Evolutionary conservation across 2,797 vertebrate species (phyloP).

Genomic region (Neosilurus mollespiculum): DNA sequence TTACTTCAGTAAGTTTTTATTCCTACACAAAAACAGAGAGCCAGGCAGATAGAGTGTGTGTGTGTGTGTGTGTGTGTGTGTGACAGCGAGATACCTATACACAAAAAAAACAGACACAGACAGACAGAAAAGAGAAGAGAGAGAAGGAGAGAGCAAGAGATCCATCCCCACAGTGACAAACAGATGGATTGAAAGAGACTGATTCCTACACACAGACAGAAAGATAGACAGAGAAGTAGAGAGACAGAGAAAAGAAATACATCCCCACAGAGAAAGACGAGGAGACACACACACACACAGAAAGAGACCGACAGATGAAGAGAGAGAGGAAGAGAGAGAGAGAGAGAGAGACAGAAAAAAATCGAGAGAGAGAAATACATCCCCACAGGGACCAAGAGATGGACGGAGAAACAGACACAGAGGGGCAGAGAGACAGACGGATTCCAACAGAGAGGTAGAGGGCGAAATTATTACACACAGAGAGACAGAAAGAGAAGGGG

Average conservation of each 20-base stretch:
- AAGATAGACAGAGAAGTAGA: too few species aligned
- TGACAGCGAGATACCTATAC: background rate
- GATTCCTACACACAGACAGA: background rate
- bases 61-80: too few species aligned
- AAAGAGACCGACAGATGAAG: background rate
- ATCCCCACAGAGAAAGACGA: background rate
- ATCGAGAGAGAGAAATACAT: background rate
- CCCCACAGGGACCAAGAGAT: background rate
- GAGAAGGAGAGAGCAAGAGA: background rate
- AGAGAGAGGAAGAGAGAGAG: background rate
- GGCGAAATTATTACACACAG: too few species aligned
- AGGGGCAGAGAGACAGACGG: too few species aligned
- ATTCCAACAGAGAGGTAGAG: too few species aligned
- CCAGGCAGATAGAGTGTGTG: too few species aligned
- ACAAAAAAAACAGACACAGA: background rate
- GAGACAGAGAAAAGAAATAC: too few species aligned
- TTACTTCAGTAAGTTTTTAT: background rate
- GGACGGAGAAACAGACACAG: background rate
- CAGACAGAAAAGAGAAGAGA: background rate
- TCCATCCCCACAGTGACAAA: background rate
- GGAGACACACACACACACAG: background rate
- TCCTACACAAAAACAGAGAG: too few species aligned
- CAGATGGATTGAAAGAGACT: background rate
- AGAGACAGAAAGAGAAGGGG: background rate
- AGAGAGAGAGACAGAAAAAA: background rate